A percentile compares a stretch with the other conserved stretches of the same genome.
Evolutionary conservation across 2,797 vertebrate species (phyloP).

Genomic region (Chelonia mydas): DNA sequence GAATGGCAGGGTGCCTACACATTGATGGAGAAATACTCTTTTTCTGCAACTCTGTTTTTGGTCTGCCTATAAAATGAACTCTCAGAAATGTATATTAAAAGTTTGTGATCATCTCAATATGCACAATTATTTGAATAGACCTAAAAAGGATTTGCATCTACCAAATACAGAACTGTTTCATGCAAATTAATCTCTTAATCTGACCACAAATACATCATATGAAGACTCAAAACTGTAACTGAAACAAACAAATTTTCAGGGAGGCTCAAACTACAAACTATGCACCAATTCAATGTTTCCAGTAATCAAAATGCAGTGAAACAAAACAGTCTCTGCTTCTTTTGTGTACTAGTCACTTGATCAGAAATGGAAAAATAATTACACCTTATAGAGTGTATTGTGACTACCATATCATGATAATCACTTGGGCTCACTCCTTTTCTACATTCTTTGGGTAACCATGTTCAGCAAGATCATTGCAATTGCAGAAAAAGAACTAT

Average conservation of each 20-base stretch:
- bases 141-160: constrained; percentile 44
- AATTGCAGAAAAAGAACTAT: constrained; percentile 51
- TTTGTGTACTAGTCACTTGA: constrained; percentile 9
- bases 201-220: constrained; percentile 54
- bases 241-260: neutral
- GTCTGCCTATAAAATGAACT: constrained; percentile 47
- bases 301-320: constrained; percentile 20
- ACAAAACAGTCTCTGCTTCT: neutral
- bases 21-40: constrained; percentile 20
- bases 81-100: constrained; percentile 25
- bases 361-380: constrained; percentile 30
- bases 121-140: neutral
- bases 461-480: constrained; percentile 18
- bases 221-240: constrained; percentile 57
- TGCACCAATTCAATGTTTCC: constrained; percentile 15
- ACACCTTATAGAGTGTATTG: neutral
- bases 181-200: constrained; percentile 35
- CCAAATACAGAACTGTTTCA: constrained; percentile 34
- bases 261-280: constrained; percentile 56
- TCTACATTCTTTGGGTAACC: constrained; percentile 18
- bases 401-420: neutral
- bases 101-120: neutral
- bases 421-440: constrained; percentile 24
- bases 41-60: constrained; percentile 47
- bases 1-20: neutral